These are phyloP conservation scores for Sphenopsis melanotis DNA, from an alignment of 2,797 vertebrate genomes.

Conservation along the genomic window DNA sequence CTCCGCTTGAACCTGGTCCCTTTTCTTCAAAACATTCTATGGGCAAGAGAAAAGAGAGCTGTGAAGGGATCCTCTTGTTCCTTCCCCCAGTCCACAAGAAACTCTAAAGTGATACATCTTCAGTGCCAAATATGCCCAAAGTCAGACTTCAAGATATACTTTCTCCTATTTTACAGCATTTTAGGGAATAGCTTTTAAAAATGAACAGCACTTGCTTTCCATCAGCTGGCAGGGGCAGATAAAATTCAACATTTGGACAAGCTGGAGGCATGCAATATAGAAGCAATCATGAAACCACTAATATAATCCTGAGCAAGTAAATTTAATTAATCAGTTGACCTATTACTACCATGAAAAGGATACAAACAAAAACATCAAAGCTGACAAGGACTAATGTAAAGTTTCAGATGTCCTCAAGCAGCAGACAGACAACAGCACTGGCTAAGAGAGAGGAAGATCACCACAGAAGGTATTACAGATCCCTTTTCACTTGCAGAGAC, in stretches of 20 bases:
- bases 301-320: background rate
- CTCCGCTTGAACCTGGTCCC: constrained; percentile 95
- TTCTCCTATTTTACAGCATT: background rate
- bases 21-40: constrained; percentile 92
- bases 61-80: background rate
- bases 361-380: background rate
- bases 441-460: background rate
- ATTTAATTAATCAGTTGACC: background rate
- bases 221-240: background rate
- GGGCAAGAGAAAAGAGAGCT: background rate
- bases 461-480: background rate
- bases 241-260: background rate
- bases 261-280: background rate
- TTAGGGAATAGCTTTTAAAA: background rate
- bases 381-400: background rate
- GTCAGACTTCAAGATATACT: background rate
- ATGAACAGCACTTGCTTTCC: background rate
- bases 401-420: background rate
- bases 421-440: background rate
- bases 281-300: background rate
- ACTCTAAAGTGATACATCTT: background rate
- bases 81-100: background rate
- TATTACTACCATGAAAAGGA: background rate
- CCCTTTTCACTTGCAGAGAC: background rate
- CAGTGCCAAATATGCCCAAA: background rate